Evolutionary conservation across 1,140 invertebrate genomes (phyloP).

Genomic region (Caenorhabditis brenneri): DNA sequence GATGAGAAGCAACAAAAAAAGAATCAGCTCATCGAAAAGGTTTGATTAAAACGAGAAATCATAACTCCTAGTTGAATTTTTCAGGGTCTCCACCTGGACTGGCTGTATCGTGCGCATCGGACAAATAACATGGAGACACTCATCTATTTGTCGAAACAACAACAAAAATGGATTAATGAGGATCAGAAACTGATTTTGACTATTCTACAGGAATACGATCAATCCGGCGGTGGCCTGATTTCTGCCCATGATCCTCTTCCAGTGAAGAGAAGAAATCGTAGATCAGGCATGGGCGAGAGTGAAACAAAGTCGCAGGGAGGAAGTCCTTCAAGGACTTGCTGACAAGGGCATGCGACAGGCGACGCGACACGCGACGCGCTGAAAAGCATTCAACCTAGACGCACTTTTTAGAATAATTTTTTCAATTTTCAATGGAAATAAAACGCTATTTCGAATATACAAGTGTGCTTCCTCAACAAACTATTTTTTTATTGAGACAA

Average conservation of each 20-base stretch:
- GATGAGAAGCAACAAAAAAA: background rate
- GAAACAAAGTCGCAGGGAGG: too few species aligned
- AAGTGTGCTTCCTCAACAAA: too few species aligned
- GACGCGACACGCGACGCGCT: too few species aligned
- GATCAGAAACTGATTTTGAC: conserved; percentile 6
- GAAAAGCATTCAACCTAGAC: too few species aligned
- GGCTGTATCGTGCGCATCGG: background rate
- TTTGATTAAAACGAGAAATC: background rate
- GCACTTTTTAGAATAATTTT: too few species aligned
- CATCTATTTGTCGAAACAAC: background rate
- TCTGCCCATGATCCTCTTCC: background rate
- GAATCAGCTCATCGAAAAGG: background rate
- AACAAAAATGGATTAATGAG: background rate
- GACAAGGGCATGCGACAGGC: too few species aligned
- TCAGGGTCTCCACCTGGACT: background rate
- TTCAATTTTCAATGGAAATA: too few species aligned
- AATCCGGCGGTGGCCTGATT: background rate
- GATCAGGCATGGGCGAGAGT: too few species aligned
- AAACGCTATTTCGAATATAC: too few species aligned
- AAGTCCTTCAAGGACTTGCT: too few species aligned
- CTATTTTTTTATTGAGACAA: too few species aligned
- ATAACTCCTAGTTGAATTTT: background rate
- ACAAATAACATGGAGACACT: background rate
- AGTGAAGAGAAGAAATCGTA: background rate
- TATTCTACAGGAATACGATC: conserved; percentile 23